phyloP scores from a whole-genome alignment of 2,888 invertebrate species.

The Salpingus planirostris region DNA sequence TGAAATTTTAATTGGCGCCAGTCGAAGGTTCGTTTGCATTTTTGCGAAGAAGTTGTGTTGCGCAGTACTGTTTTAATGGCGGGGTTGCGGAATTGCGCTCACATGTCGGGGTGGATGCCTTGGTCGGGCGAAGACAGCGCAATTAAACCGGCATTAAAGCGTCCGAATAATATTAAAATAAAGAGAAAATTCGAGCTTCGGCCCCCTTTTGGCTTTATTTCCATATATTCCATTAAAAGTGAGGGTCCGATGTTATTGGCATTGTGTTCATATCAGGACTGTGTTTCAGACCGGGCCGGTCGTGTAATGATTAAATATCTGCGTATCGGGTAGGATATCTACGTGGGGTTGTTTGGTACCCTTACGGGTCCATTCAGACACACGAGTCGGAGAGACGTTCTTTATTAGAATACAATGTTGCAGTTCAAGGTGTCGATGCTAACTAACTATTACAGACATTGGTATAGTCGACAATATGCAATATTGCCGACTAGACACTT shows the following conservation, averaged over 20 bases:
- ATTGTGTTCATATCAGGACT: slow-evolving; percentile 34
- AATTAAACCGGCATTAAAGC: slow-evolving; percentile 1
- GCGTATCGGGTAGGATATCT: too few species aligned
- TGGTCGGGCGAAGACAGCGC: too few species aligned
- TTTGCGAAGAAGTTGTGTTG: not conserved
- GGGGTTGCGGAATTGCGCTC: not conserved
- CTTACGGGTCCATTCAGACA: too few species aligned
- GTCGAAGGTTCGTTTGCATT: not conserved
- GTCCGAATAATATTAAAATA: slow-evolving; percentile 2
- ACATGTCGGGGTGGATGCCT: not conserved
- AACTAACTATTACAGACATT: too few species aligned
- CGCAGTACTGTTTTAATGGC: not conserved
- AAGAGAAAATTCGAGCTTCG: slow-evolving; percentile 4
- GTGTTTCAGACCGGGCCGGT: slow-evolving; percentile 21
- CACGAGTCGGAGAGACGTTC: too few species aligned
- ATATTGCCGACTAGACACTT: too few species aligned
- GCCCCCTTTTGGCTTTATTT: slow-evolving; percentile 5
- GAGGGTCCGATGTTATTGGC: slow-evolving; percentile 35
- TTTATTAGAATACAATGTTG: too few species aligned
- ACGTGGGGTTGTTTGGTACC: too few species aligned
- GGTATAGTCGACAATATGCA: too few species aligned
- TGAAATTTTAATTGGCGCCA: not conserved
- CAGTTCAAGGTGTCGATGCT: too few species aligned
- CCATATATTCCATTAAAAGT: slow-evolving; percentile 26
- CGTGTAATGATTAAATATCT: too few species aligned